phyloP scores from a whole-genome alignment of 64 coral and sea anemone species.

The Pachyseris speciosa region DNA sequence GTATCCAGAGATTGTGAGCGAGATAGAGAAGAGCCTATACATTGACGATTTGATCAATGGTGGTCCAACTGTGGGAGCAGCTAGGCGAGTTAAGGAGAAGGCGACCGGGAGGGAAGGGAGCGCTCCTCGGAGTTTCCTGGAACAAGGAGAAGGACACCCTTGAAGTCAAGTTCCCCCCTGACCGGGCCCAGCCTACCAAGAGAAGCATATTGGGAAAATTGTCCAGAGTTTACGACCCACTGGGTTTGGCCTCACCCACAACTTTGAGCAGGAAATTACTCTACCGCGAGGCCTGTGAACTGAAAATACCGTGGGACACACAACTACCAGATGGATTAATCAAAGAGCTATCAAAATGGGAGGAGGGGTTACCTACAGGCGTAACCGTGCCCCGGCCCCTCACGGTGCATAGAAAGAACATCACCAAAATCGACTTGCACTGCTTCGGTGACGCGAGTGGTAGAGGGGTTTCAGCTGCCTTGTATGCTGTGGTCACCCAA shows the following conservation, averaged over 20 bases:
- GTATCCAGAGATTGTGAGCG: neutral
- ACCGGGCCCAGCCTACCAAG: neutral
- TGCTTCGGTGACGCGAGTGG: too few species aligned
- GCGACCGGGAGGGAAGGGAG: neutral
- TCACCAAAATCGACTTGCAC: too few species aligned
- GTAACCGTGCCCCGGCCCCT: neutral
- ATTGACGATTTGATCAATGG: conserved; percentile 36
- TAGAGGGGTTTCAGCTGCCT: neutral
- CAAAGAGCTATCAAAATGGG: neutral
- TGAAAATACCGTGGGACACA: neutral
- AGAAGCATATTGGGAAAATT: neutral
- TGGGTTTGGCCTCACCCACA: neutral
- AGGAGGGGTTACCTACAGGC: neutral
- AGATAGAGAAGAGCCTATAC: conserved; percentile 9
- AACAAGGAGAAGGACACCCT: conserved; percentile 36
- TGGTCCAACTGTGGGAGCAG: neutral
- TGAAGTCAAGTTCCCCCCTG: neutral
- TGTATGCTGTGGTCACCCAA: neutral
- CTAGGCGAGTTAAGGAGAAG: neutral
- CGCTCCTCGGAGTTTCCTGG: conserved; percentile 21
- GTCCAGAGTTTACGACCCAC: neutral
- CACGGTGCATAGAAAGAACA: neutral
- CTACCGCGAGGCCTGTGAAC: neutral
- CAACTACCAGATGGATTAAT: neutral
- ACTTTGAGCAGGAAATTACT: too few species aligned